A percentile compares a stretch with the other conserved stretches of the same genome.
Conservation (phyloP, 1,140 invertebrate genomes). For the Magallana gigas region DNA sequence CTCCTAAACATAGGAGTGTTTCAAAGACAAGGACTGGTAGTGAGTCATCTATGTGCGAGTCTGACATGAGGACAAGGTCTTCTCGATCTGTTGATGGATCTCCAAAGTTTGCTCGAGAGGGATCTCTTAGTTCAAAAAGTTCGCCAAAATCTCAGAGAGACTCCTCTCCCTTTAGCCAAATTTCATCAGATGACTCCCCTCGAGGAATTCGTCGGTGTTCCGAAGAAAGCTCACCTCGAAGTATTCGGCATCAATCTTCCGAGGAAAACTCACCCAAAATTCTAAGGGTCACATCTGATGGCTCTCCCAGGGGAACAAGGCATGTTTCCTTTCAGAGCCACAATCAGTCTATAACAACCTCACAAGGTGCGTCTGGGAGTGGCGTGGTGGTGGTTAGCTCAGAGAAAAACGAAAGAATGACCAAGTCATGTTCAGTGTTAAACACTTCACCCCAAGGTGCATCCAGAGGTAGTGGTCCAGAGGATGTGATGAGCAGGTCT, state of each 20-base stretch:
- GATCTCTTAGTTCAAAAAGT: constrained; percentile 40
- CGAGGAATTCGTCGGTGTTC: not conserved
- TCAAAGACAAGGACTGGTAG: constrained; percentile 67
- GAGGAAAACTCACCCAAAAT: constrained; percentile 61
- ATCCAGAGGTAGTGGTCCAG: not conserved
- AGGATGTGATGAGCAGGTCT: constrained; percentile 41
- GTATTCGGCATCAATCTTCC: not conserved
- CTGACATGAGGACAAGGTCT: constrained; percentile 55
- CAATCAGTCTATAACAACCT: constrained; percentile 24
- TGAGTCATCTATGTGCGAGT: constrained; percentile 73
- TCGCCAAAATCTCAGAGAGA: constrained; percentile 48
- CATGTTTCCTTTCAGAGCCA: constrained; percentile 36
- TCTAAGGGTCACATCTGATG: constrained; percentile 43
- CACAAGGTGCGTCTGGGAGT: constrained; percentile 31
- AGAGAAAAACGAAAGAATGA: constrained; percentile 50
- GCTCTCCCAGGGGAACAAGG: constrained; percentile 53
- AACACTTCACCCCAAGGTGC: not conserved
- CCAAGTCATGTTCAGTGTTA: constrained; percentile 35
- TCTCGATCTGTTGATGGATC: constrained; percentile 58
- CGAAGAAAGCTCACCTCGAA: constrained; percentile 51
- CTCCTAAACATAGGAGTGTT: constrained; percentile 65
- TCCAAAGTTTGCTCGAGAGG: constrained; percentile 43
- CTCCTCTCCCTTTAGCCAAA: constrained; percentile 20
- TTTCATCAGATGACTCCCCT: constrained; percentile 35
- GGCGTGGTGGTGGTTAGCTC: constrained; percentile 43